Evolutionary conservation across 2,888 invertebrate genomes (phyloP), one percentile per base, ranked within the genome.

Genomic region (Leucoptera coffeella): DNA sequence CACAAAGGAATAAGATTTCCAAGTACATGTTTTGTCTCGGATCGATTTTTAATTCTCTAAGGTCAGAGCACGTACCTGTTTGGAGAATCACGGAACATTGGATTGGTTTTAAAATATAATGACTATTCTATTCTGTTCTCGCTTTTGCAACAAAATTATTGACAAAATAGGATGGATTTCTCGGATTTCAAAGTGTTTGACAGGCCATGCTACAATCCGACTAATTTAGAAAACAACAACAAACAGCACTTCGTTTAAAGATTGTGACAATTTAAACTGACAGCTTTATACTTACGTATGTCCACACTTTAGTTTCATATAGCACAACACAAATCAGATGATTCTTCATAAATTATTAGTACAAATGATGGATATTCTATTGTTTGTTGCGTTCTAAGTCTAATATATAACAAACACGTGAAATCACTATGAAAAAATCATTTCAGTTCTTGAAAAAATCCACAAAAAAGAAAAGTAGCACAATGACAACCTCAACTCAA

Each of bases 261-360:
- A 5, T 8, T n/a, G n/a, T 10, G 13, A 5, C 12, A 33, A 37
- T 39, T 34, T 13, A 40, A 45, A 47, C 52, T 47, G 39, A 49
- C 45, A 42, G 51, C 44, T 35, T 55, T 49, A 59, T 58, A 67
- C 65, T 67, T 64, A 65, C 65, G 59, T 59, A 58, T 57, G 49
- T 56, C 55, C 64, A 65, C 67, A 67, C 62, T 65, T 59, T 54
- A 55, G 48, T 53, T 40, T 32, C 40, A 45, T 51, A 41, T 45
- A 46, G 39, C 49, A 52, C 52, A 47, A 47, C 46, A 50, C 48
- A 40, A 41, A n/a, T n/a, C n/a, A n/a, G n/a, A n/a, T n/a, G n/a
- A n/a, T n/a, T n/a, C n/a, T n/a, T n/a, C n/a, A n/a, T n/a, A n/a
- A n/a, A n/a, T n/a, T n/a, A n/a, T n/a, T n/a, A n/a, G n/a, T n/a